Conservation (phyloP, 2,113 vertebrate species). For the Pseudopodoces humilis region DNA sequence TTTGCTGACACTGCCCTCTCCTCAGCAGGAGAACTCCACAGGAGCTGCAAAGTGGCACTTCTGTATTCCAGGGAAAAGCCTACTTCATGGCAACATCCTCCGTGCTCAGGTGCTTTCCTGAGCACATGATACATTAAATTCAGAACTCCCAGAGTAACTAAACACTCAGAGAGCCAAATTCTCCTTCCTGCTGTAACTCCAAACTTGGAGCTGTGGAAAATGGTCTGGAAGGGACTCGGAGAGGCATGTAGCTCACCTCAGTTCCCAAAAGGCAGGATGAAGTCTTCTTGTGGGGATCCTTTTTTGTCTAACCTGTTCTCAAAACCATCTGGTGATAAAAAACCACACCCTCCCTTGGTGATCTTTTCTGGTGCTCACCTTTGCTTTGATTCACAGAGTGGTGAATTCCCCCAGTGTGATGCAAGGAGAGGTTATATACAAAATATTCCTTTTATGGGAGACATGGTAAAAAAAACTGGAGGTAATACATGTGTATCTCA, state of each 20-base stretch:
- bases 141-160: not conserved
- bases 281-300: not conserved
- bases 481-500: not conserved
- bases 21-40: not conserved
- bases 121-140: not conserved
- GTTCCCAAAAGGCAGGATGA: not conserved
- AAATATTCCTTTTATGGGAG: constrained; percentile 1
- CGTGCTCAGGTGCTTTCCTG: accelerated
- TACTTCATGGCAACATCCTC: not conserved
- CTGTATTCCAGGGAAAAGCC: not conserved
- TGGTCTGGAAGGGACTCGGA: not conserved
- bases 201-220: not conserved
- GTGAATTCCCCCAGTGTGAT: constrained; percentile 2
- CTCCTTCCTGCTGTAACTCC: not conserved
- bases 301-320: not conserved
- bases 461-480: not conserved
- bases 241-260: not conserved
- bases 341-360: not conserved
- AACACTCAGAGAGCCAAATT: not conserved
- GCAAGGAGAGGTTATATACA: not conserved
- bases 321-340: not conserved
- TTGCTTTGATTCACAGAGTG: constrained; percentile 8
- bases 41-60: not conserved
- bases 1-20: not conserved
- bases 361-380: not conserved